Evolutionary conservation across 2,888 invertebrate genomes (phyloP).

Genomic region (Xanthostigma xanthostigma): DNA sequence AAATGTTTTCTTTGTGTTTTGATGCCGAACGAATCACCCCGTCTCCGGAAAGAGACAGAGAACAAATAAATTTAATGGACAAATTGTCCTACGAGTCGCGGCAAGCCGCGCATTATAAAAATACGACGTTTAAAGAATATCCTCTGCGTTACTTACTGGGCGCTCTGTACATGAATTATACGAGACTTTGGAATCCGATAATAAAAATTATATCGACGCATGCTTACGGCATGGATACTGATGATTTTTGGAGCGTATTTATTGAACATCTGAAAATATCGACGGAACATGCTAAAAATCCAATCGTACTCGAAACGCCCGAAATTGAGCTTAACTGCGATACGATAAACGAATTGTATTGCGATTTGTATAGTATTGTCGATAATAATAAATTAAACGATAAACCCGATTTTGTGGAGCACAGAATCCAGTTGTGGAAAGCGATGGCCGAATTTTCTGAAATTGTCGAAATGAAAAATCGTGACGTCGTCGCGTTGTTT

Average conservation of each 20-base stretch:
- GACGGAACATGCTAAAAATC: constrained; percentile 30
- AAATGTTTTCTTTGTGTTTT: constrained; percentile 51
- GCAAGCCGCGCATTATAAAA: constrained; percentile 33
- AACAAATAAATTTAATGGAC: constrained; percentile 58
- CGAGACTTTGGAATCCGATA: constrained; percentile 76
- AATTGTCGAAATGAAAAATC: constrained; percentile 65
- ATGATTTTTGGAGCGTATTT: constrained; percentile 63
- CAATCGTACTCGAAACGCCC: constrained; percentile 11
- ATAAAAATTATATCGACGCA: constrained; percentile 59
- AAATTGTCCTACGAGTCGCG: constrained; percentile 51
- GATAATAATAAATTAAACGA: constrained; percentile 29
- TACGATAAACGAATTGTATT: constrained; percentile 20
- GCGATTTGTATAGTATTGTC: constrained; percentile 15
- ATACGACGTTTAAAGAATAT: constrained; percentile 43
- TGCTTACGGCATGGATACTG: constrained; percentile 41
- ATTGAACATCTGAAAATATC: constrained; percentile 39
- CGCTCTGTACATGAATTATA: constrained; percentile 72
- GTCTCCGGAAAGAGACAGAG: constrained; percentile 65
- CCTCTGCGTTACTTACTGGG: constrained; percentile 70
- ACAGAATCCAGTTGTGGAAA: constrained; percentile 69
- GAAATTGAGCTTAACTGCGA: constrained; percentile 12
- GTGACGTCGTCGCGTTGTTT: constrained; percentile 66
- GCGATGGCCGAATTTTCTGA: constrained; percentile 57
- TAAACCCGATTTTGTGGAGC: constrained; percentile 57
- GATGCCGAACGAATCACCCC: constrained; percentile 54